Evolutionary conservation across 2,888 invertebrate species (phyloP).

Genomic region (Tinea semifulvella): DNA sequence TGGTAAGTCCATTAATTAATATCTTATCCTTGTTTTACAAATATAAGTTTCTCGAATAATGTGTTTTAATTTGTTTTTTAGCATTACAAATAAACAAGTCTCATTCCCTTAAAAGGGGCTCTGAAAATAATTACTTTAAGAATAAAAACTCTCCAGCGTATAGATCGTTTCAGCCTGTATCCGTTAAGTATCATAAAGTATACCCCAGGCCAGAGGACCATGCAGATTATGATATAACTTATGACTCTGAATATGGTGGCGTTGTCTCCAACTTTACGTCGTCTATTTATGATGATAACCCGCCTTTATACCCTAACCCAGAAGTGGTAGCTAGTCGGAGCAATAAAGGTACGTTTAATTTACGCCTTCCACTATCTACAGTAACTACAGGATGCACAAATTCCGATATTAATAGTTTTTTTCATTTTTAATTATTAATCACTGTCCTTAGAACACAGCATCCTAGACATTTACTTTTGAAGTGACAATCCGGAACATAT

Average conservation of each 20-base stretch:
- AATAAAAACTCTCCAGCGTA: constrained; percentile 39
- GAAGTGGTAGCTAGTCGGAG: constrained; percentile 41
- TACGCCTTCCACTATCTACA: too few relatives aligned
- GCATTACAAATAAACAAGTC: constrained; percentile 40
- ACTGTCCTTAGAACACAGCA: too few relatives aligned
- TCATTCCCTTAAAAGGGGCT: constrained; percentile 17
- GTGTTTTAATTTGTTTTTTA: too few relatives aligned
- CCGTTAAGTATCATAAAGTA: constrained; percentile 42
- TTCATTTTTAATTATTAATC: too few relatives aligned
- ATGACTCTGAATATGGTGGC: constrained; percentile 55
- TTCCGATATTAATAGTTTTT: too few relatives aligned
- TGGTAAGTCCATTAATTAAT: background rate
- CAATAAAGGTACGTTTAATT: constrained; percentile 51
- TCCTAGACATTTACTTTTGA: too few relatives aligned
- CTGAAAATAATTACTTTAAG: constrained; percentile 34
- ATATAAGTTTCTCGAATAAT: background rate
- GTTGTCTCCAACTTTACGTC: constrained; percentile 59
- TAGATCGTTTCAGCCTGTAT: constrained; percentile 48
- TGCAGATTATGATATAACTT: constrained; percentile 51
- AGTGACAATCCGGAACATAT: too few relatives aligned
- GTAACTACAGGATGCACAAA: too few relatives aligned
- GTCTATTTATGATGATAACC: constrained; percentile 59
- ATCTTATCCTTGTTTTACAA: too few relatives aligned
- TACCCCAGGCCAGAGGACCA: constrained; percentile 45
- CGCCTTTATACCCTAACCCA: constrained; percentile 57